Conservation (phyloP, 2,797 vertebrate genomes). For the Galago senegalensis region DNA sequence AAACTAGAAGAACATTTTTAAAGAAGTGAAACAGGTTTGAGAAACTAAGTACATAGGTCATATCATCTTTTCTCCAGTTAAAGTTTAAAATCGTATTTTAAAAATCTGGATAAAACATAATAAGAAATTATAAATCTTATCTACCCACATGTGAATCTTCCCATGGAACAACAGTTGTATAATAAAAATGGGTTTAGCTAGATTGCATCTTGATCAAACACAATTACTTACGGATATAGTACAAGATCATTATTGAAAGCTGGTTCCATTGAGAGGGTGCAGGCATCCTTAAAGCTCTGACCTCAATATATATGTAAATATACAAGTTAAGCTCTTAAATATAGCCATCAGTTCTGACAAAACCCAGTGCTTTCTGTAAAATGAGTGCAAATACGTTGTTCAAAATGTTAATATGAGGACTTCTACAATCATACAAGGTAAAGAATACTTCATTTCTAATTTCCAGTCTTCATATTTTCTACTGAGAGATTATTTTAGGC, state of each 20-base stretch:
- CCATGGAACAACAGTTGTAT: not conserved
- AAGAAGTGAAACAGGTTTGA: not conserved
- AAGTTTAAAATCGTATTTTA: slow-evolving; percentile 30
- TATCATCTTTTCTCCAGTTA: not conserved
- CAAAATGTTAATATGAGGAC: slow-evolving; percentile 3
- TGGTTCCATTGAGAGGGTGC: slow-evolving; percentile 40
- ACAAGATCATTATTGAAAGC: slow-evolving; percentile 60
- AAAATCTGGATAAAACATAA: slow-evolving; percentile 7
- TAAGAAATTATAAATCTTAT: slow-evolving; percentile 47
- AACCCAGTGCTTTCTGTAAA: slow-evolving; percentile 50
- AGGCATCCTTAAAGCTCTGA: slow-evolving; percentile 48
- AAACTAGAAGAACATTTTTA: not conserved
- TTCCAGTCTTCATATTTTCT: not conserved
- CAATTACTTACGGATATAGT: slow-evolving; percentile 52
- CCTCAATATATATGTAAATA: slow-evolving; percentile 77
- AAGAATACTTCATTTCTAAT: slow-evolving; percentile 30
- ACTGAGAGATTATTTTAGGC: not conserved
- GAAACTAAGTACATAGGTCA: not conserved
- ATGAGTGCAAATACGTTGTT: not conserved
- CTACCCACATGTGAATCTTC: slow-evolving; percentile 1
- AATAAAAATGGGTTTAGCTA: slow-evolving; percentile 57
- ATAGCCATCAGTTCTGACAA: slow-evolving; percentile 52
- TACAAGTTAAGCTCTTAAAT: slow-evolving; percentile 60
- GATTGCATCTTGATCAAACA: slow-evolving; percentile 59
- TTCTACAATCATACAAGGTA: not conserved